Evolutionary conservation across 2,888 invertebrate genomes (phyloP), one percentile per base, ranked within the genome.

Genomic region (Germaria angustata): DNA sequence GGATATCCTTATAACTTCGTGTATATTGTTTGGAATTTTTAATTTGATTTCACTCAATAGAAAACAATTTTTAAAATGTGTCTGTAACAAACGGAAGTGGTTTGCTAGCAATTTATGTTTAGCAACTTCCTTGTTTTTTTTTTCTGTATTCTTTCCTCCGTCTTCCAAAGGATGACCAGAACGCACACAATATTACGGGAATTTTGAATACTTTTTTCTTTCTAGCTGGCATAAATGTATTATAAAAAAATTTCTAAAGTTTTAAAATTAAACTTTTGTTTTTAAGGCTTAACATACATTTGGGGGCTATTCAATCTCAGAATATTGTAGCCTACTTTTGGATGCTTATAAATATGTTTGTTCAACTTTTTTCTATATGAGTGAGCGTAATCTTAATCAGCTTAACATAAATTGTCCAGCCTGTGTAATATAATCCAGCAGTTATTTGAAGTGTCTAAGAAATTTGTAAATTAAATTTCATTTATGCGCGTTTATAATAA

Each of bases 31-130:
- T 57, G 78, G 73, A 78, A 73, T 78, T 81, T 81, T 81, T 81
- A 81, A 81, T 81, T 81, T 81, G 78, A 81, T 81, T 81, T 73
- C 55, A 61, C 73, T 73, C 73, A 73, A 63, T 61, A 34, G 61
- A 46, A 41, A 49, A 65, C 46, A 61, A 63, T 81, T 73, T 73
- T 77, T 68, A 63, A 80, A 68, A 77, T 68, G 76, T 81, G 78
- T 81, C 73, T 81, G 78, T 55, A 55, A 73, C 69, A 78, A 73
- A 75, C 65, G 75, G 73, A 78, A 78, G 81, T 81, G 78, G 73
- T 78, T 81, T 81, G 57, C 55, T 61, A 51, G 53, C 81, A 76
- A 72, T 72, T 76, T 68, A 51, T 66, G 44, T 72, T 77, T 55
- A 39, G 17, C 51, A 61, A 61, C 65, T 49, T 61, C 46, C 59